phyloP scores from a whole-genome alignment of 2,888 invertebrate species.

The Nephrotoma appendiculata region DNA sequence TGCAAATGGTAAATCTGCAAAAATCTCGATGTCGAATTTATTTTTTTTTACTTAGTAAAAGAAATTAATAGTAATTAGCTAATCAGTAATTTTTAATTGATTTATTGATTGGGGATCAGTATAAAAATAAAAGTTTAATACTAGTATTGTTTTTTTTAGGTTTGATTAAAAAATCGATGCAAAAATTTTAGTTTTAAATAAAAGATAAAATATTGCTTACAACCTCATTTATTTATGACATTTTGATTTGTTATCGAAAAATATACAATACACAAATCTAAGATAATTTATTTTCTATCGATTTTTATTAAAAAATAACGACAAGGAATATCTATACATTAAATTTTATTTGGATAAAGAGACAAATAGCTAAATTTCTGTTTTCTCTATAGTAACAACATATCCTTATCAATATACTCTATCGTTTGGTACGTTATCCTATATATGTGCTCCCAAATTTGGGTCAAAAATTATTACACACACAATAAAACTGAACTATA shows the following conservation, averaged over 20 bases:
- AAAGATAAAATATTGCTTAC: neutral
- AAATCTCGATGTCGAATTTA: no score
- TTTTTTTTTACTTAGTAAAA: no score
- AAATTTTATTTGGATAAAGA: neutral
- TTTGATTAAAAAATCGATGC: no score
- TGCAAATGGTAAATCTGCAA: no score
- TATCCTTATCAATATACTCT: no score
- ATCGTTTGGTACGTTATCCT: neutral
- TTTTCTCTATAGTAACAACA: neutral
- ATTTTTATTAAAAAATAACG: neutral
- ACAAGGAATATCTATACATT: neutral
- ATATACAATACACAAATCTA: neutral
- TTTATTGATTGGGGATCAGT: no score
- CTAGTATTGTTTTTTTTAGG: no score
- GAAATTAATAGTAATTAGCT: no score
- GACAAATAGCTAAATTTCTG: neutral
- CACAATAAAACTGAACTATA: neutral
- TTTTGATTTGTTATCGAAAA: neutral
- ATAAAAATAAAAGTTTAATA: no score
- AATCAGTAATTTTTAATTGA: no score
- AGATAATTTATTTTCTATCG: neutral
- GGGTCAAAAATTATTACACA: neutral
- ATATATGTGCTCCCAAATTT: neutral
- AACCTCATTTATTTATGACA: neutral
- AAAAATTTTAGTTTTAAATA: no score